phyloP scores from a whole-genome alignment of 2,113 vertebrate genomes.

The Motacilla tschutschensis region DNA sequence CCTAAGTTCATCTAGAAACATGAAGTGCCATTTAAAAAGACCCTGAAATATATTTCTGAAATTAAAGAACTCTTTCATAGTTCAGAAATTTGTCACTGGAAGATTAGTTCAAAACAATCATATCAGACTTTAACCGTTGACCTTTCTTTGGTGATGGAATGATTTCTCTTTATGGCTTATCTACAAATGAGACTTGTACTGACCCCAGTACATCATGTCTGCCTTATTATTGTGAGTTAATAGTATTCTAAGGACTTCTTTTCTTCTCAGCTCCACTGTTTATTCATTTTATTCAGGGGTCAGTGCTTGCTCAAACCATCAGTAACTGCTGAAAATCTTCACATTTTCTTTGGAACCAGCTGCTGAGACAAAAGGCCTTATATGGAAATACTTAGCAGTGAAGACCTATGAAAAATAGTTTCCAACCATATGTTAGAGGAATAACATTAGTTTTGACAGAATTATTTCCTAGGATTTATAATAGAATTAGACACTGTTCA shows the following conservation, averaged over 20 bases:
- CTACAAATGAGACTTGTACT: slow-evolving; percentile 17
- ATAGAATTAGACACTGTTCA: neutral
- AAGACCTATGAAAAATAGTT: neutral
- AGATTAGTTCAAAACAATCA: slow-evolving; percentile 19
- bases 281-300: slow-evolving; percentile 27
- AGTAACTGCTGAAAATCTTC: neutral
- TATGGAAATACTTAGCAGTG: neutral
- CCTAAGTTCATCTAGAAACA: neutral
- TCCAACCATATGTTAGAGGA: neutral
- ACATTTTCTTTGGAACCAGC: neutral
- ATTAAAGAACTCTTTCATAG: neutral
- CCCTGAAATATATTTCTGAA: neutral
- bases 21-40: neutral
- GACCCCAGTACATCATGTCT: slow-evolving; percentile 13
- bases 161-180: neutral
- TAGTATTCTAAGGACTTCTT: neutral
- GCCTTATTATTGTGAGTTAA: slow-evolving; percentile 25
- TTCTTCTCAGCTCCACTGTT: slow-evolving; percentile 21
- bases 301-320: neutral
- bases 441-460: neutral
- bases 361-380: neutral
- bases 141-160: slow-evolving; percentile 21
- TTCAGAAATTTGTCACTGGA: neutral
- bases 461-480: neutral
- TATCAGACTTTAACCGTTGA: slow-evolving; percentile 16